Evolutionary conservation across 2,888 invertebrate species (phyloP), one percentile per base, ranked within the genome.

Genomic region (Malacosoma neustria): DNA sequence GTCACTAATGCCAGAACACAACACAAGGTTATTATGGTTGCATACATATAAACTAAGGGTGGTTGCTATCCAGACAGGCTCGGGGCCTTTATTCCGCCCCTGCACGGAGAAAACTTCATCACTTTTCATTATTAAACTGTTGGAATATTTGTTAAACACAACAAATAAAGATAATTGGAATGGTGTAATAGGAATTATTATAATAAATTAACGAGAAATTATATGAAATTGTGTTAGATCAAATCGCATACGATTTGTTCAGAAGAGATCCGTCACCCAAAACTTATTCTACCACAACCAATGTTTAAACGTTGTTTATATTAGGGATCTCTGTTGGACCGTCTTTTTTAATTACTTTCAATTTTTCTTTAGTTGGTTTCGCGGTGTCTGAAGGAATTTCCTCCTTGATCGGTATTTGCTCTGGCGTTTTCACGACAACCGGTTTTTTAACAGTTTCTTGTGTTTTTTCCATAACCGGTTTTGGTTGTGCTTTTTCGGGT

Each of bases 281-380:
- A 39, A 39, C 46, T 50, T 39, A 38, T 40, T 45, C 32, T 36
- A 45, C 49, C 40, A 42, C 42, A 45, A 44, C 45, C 42, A 41
- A 22, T 40, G 14, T 37, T 14, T 41, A 38, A 33, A 39, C 40
- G 66, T 69, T 73, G 38, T 65, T 59, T 41, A 72, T 76, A 45
- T 74, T 69, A 33, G 81, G 85, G 12, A 87, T 87, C 50, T 84
- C 86, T 13, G 72, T 60, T 1, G 86, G 87, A 6, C 89, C 89
- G 40, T 76, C 86, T 51, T 86, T 89, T 53, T 84, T 89, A 39
- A 90, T 89, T 2, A 90, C 88, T 68, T 89, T 90, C 14, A 90
- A 72, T 34, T 79, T 88, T 46, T 87, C 87, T 41, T 79, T 76
- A 48, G 65, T 65, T 1, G 89, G 89, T 38, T 87, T 86, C 12